Percentiles rank a stretch among this genome's conserved stretches.
Conservation (phyloP, 2,113 vertebrate species). For the Steatornis caripensis region DNA sequence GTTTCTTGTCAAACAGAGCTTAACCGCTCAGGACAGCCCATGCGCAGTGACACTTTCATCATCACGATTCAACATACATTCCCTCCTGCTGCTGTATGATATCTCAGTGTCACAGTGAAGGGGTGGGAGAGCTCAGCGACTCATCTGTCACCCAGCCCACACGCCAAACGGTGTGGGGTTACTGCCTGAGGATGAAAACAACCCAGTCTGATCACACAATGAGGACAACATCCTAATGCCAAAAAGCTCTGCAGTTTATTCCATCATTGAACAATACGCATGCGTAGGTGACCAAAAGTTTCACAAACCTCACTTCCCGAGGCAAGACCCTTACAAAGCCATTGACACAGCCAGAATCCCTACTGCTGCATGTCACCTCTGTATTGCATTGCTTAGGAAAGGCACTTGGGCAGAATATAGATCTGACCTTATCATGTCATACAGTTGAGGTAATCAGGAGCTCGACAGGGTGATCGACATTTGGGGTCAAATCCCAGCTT, state of each 20-base stretch:
- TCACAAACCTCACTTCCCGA: background rate
- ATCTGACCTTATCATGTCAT: background rate
- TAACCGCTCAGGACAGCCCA: rapidly evolving
- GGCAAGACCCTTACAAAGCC: background rate
- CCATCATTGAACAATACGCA: background rate
- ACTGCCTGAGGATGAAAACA: background rate
- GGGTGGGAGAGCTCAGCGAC: rapidly evolving
- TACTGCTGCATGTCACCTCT: background rate
- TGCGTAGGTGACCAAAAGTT: too few species aligned
- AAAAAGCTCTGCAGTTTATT: background rate
- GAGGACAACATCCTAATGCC: background rate
- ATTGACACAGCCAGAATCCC: background rate
- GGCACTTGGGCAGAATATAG: background rate
- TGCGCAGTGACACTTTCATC: background rate
- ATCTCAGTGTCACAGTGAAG: background rate
- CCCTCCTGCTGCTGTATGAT: background rate
- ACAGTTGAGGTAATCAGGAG: background rate
- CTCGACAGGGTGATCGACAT: rapidly evolving
- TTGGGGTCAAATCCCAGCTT: background rate
- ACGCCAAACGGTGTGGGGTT: rapidly evolving
- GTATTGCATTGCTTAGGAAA: background rate
- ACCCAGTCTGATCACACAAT: background rate
- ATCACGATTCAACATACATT: background rate
- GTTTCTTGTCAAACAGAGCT: background rate
- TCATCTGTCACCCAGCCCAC: rapidly evolving